Base-by-base conservation (phyloP, 2,113 vertebrate species). In the Malurus melanocephalus region DNA sequence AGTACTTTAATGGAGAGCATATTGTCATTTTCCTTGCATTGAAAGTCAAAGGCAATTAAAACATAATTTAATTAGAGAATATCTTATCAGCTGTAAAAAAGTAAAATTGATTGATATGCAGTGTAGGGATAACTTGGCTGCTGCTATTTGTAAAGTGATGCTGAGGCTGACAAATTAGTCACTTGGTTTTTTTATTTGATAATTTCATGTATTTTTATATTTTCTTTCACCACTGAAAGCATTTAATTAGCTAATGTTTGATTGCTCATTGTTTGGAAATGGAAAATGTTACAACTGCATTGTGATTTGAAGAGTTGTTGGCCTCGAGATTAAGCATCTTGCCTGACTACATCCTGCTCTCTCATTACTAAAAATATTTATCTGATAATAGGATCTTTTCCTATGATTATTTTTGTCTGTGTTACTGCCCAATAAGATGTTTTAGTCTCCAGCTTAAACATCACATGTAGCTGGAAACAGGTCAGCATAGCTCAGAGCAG, bases 21-120 rank as follows among this genome's bases (percentile, higher is more conserved):
- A 92, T 92, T 95, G 91, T 92, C 89, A 93, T 89, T 96, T 96
- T 66, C 90, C 87, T 93, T 95, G 88, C 90, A 93, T 92, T 96
- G 77, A 10, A 88, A 96, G 88, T 95, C 95, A 96, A 94, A 96
- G 74, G 93, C 95, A 97, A 97, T 97, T 97, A 96, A 97, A 96
- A 92, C 77, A 94, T 96, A 95, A 92, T 96, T 96, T 96, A 97
- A 97, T 97, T 97, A 97, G 82, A 94, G 69, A 95, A 85, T 91
- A 93, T 95, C 95, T 96, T 97, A 96, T 95, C 95, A 88, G 91
- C 91, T 93, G 80, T 82, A 93, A 94, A 94, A 94, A 96, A 97
- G 71, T 92, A 87, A 86, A 94, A 91, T 92, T 96, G 96, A 95
- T 96, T 97, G 95, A 95, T 96, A 97, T 90, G 92, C 95, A 94